Evolutionary conservation across 1,140 invertebrate species (phyloP).

Genomic region (Bombus balteatus): DNA sequence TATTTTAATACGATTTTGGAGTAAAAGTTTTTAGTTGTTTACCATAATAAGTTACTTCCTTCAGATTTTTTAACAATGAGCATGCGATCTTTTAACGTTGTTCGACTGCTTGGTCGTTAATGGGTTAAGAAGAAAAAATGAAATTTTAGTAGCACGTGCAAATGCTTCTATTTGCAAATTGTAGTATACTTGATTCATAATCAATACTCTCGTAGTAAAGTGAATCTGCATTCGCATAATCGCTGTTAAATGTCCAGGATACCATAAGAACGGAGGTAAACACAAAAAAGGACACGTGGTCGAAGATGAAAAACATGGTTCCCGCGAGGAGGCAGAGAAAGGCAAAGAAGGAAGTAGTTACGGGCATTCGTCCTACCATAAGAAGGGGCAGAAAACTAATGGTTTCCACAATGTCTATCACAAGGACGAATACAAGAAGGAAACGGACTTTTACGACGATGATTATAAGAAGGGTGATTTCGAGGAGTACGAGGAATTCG

Average conservation of each 20-base stretch:
- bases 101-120: neutral
- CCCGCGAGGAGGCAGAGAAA: conserved; percentile 87
- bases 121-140: neutral
- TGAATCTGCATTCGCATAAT: neutral
- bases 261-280: conserved; percentile 86
- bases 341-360: conserved; percentile 86
- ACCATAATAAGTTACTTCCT: no score
- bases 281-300: conserved; percentile 86
- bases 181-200: no score
- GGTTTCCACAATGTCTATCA: conserved; percentile 89
- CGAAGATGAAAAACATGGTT: conserved; percentile 85
- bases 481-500: conserved; percentile 82
- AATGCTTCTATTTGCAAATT: neutral
- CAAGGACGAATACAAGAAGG: conserved; percentile 90
- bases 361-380: conserved; percentile 85
- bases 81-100: neutral
- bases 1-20: no score
- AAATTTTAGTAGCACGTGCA: neutral
- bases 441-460: conserved; percentile 89
- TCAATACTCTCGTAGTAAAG: neutral
- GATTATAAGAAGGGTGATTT: conserved; percentile 86
- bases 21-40: neutral
- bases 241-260: conserved; percentile 76
- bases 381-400: conserved; percentile 87
- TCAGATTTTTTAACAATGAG: no score